A percentile compares a stretch with the other conserved stretches of the same genome.
Conservation (phyloP, 1,140 invertebrate genomes). For the Cheumatopsyche charites region DNA sequence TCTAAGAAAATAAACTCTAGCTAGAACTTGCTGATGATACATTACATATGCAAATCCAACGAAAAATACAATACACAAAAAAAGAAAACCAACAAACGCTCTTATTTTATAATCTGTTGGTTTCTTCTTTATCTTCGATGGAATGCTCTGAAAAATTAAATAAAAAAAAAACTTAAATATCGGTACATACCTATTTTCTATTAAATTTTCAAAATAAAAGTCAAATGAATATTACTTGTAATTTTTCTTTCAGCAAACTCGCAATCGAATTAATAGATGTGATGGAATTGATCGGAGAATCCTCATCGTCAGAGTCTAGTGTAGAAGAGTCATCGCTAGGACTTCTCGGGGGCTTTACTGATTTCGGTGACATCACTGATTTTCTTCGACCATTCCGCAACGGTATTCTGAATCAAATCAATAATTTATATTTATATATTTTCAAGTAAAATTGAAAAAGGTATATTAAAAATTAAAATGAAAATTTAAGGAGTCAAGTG, state of each 20-base stretch:
- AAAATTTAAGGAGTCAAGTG: background rate
- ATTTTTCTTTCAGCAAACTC: conserved; percentile 79
- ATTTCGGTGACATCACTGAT: conserved; percentile 56
- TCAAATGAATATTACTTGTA: conserved; percentile 65
- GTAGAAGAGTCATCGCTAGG: conserved; percentile 53
- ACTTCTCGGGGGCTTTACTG: conserved; percentile 53
- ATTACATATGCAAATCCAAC: conserved; percentile 82
- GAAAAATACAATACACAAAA: conserved; percentile 79
- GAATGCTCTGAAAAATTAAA: conserved; percentile 54
- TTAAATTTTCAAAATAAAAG: too few relatives aligned
- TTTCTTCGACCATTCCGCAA: conserved; percentile 58
- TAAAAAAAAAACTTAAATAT: too few relatives aligned
- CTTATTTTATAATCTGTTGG: conserved; percentile 76
- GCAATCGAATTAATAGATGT: conserved; percentile 83
- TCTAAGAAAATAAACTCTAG: conserved; percentile 81
- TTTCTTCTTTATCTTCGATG: conserved; percentile 67
- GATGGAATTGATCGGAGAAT: conserved; percentile 73
- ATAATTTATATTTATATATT: conserved; percentile 24
- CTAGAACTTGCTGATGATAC: conserved; percentile 80
- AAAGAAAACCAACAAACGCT: conserved; percentile 79
- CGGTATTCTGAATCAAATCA: conserved; percentile 51
- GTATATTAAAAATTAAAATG: background rate
- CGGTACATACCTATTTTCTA: too few relatives aligned
- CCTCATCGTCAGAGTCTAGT: conserved; percentile 57
- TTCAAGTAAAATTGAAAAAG: conserved; percentile 4